Percentiles rank a stretch among this genome's conserved stretches.
These are phyloP conservation scores for Cassiopea andromeda DNA, from an alignment of 30 jellyfish, hydroid and myxozoan species.

Conservation along the genomic window DNA sequence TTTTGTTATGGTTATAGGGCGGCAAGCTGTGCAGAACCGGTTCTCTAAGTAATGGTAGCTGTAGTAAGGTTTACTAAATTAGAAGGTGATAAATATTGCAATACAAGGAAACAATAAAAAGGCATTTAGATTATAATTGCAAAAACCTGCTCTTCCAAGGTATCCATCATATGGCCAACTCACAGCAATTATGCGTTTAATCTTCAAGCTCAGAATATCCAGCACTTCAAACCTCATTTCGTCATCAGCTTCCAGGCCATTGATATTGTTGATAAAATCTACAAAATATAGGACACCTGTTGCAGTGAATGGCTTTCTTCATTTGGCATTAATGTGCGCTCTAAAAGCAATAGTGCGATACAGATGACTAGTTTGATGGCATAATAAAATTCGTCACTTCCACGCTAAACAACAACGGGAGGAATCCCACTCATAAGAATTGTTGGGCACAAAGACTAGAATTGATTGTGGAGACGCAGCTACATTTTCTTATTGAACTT, in stretches of 20 bases:
- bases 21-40: too few relatives aligned
- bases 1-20: too few relatives aligned
- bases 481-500: too few relatives aligned
- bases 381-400: too few relatives aligned
- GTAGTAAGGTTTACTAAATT: neutral
- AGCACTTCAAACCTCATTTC: conserved; percentile 11
- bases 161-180: conserved; percentile 63
- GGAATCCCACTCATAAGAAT: too few relatives aligned
- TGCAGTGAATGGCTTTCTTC: too few relatives aligned
- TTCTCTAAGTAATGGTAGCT: too few relatives aligned
- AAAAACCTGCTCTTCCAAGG: conserved; percentile 59
- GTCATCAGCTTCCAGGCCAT: conserved; percentile 10
- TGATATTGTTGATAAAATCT: conserved; percentile 42
- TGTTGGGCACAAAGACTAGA: too few relatives aligned
- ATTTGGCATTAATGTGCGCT: neutral
- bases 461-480: too few relatives aligned
- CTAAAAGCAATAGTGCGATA: neutral
- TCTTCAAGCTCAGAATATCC: conserved; percentile 34
- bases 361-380: too few relatives aligned
- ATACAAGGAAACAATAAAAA: neutral
- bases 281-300: neutral
- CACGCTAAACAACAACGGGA: too few relatives aligned
- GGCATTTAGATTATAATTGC: neutral
- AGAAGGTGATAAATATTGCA: neutral
- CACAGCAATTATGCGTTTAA: conserved; percentile 44